Evolutionary conservation across 2,888 invertebrate genomes (phyloP), one percentile per base, ranked within the genome.

Genomic region (Rhagonycha fulva): DNA sequence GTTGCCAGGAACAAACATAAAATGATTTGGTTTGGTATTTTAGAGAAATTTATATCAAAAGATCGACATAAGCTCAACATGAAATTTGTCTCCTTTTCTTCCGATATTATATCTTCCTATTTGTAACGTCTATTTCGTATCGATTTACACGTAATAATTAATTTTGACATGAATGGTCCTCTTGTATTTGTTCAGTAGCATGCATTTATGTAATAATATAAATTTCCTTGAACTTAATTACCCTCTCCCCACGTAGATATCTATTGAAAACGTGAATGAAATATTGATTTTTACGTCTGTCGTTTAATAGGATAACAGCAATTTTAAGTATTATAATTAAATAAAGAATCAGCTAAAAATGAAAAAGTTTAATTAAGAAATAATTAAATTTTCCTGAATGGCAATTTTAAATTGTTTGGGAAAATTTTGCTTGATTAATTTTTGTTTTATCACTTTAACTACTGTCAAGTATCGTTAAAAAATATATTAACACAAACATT

Each of bases 221-320:
- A 68, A 62, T 70, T 63, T 30, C 72, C 72, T 72, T 72, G 72
- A 72, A 72, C 68, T 72, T 62, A 69, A 74, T 74, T 74, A 74
- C 63, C 32, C 14, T 23, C 4, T 26, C 19, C 63, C 63, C 24
- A 7, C 63, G n/a, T 66, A 24, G 26, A 66, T 24, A 66, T 66
- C 23, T 66, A 66, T 47, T 10, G 68, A 72, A 72, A 62, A 72
- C 68, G 26, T 70, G 69, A 74, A 74, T 70, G 74, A 74, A 74
- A 47, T 60, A 69, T 74, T 26, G 74, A 74, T 69, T 74, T 74
- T 69, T 14, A 23, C 14, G 28, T 14, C 47, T 2, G 47, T 2
- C 47, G n/a, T n/a, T 47, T 47, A 47, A 47, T 47, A 47, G 47
- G 47, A 47, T 47, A 47, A 47, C 47, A 47, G 47, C 47, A 47